Percentiles rank a stretch among this genome's conserved stretches.
phyloP scores from a whole-genome alignment of 2,797 vertebrate genomes.

The Anomalospiza imberbis region DNA sequence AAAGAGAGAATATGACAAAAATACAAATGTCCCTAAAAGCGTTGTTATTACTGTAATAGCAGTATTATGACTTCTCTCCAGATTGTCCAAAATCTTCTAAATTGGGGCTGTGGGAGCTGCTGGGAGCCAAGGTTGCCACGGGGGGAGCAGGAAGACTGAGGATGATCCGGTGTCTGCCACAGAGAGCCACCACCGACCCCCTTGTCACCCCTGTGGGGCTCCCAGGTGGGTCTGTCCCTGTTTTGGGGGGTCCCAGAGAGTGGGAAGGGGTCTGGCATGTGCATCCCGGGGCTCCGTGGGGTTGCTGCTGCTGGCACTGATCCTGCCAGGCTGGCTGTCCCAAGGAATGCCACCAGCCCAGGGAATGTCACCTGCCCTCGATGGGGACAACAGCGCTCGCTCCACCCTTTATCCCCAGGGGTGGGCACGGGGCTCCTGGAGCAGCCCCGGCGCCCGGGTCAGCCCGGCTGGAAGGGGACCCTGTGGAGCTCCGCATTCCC shows the following conservation, averaged over 20 bases:
- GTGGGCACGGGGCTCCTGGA: not conserved
- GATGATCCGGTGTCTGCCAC: not conserved
- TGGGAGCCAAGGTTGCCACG: not conserved
- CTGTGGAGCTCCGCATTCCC: not conserved
- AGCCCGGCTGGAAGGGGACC: not conserved
- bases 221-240: not conserved
- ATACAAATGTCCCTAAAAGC: constrained; percentile 50
- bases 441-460: not conserved
- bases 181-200: not conserved
- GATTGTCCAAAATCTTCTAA: constrained; percentile 35
- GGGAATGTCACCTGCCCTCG: not conserved
- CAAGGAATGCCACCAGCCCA: not conserved
- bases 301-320: not conserved
- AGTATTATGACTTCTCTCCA: constrained; percentile 53
- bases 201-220: not conserved
- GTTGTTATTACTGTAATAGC: constrained; percentile 42
- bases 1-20: constrained; percentile 34
- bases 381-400: not conserved
- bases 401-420: not conserved
- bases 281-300: not conserved
- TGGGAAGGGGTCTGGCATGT: not conserved
- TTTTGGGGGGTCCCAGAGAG: not conserved
- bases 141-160: constrained; percentile 37
- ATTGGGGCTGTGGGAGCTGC: not conserved
- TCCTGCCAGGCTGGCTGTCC: not conserved